A percentile compares a stretch with the other conserved stretches of the same genome.
These are phyloP conservation scores for Oryzias melastigma DNA, from an alignment of 2,113 vertebrate species.

Conservation along the genomic window DNA sequence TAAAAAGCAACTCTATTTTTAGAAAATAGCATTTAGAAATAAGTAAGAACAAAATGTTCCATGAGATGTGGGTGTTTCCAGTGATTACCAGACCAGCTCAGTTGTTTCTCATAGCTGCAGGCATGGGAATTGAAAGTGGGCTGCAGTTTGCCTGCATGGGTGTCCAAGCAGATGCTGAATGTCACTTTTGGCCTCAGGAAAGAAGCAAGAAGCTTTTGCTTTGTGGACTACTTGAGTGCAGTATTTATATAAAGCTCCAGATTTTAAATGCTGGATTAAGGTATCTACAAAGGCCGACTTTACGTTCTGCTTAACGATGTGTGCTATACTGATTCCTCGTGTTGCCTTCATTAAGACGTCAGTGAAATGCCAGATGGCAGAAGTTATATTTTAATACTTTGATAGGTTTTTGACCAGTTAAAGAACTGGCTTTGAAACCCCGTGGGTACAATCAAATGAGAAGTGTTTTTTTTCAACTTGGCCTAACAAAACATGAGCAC, in stretches of 20 bases:
- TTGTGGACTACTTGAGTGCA: conserved; percentile 37
- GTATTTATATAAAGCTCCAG: conserved; percentile 44
- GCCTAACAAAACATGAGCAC: neutral
- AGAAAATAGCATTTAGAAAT: no score
- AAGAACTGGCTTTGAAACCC: neutral
- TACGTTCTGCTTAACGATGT: conserved; percentile 24
- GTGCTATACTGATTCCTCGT: conserved; percentile 4
- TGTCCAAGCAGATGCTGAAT: conserved; percentile 48
- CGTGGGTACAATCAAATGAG: neutral
- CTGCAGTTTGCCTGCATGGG: conserved; percentile 12
- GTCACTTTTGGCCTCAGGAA: conserved; percentile 34
- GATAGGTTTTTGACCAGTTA: neutral
- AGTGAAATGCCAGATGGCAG: conserved; percentile 4
- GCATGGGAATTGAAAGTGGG: neutral
- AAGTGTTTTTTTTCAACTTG: neutral
- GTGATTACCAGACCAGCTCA: no score
- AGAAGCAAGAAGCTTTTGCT: conserved; percentile 26
- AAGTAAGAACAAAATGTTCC: no score
- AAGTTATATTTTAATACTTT: neutral
- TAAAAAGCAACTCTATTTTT: no score
- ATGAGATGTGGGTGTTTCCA: no score
- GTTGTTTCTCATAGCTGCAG: no score
- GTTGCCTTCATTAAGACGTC: conserved; percentile 14
- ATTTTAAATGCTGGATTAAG: conserved; percentile 43
- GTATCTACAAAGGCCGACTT: conserved; percentile 33